Percentiles rank a stretch among this genome's conserved stretches.
phyloP scores from a whole-genome alignment of 1,140 invertebrate species.

The Drusus annulatus region DNA sequence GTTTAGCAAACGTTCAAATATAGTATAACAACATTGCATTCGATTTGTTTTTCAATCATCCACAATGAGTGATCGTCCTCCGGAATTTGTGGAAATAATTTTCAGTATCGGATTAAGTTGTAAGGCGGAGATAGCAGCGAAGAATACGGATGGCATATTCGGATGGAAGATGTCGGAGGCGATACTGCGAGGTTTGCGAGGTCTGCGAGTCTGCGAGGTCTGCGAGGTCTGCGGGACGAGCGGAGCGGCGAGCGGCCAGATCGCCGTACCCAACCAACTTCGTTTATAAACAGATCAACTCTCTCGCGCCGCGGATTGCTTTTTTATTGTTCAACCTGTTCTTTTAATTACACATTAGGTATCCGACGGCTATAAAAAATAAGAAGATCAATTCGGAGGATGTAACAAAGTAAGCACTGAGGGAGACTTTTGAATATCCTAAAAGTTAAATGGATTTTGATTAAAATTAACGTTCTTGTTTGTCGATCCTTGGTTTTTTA shows the following conservation, averaged over 20 bases:
- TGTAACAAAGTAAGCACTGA: slow-evolving; percentile 15
- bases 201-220: background rate
- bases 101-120: slow-evolving; percentile 47
- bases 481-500: too few species aligned
- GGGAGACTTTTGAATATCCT: slow-evolving; percentile 8
- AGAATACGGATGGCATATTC: slow-evolving; percentile 18
- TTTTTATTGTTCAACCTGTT: slow-evolving; percentile 52
- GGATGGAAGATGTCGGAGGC: background rate
- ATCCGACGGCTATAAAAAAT: slow-evolving; percentile 48
- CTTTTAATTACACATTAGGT: slow-evolving; percentile 54
- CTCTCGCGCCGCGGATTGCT: slow-evolving; percentile 35
- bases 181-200: too few species aligned
- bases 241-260: background rate
- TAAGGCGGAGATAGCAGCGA: too few species aligned
- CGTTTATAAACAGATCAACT: slow-evolving; percentile 48
- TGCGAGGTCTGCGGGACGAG: background rate
- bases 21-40: too few species aligned
- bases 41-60: background rate
- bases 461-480: background rate
- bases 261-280: slow-evolving; percentile 16
- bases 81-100: slow-evolving; percentile 7
- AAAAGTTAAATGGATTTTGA: background rate
- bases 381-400: slow-evolving; percentile 38
- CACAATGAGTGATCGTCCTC: background rate
- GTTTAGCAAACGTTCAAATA: too few species aligned